Evolutionary conservation across 1,140 invertebrate genomes (phyloP).

Genomic region (Zaprionus kolodkinae): DNA sequence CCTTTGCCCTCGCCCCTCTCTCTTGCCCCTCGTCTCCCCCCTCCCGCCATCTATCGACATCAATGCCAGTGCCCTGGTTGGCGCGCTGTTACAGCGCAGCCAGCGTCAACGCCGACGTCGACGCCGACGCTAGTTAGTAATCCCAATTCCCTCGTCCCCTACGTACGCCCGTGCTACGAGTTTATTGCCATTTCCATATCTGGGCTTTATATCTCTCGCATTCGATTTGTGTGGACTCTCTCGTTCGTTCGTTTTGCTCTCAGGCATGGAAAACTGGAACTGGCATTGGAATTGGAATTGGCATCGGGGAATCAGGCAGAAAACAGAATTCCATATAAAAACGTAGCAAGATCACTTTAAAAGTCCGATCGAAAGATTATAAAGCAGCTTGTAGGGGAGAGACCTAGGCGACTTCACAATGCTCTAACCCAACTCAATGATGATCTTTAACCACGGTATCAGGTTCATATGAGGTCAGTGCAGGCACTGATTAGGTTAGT

Average conservation of each 20-base stretch:
- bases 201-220: slow-evolving; percentile 70
- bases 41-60: slow-evolving; percentile 26
- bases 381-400: neutral
- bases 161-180: slow-evolving; percentile 59
- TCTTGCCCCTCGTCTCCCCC: slow-evolving; percentile 34
- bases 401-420: neutral
- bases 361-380: slow-evolving; percentile 43
- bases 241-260: neutral
- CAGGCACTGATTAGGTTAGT: neutral
- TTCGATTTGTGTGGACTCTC: slow-evolving; percentile 40
- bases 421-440: neutral
- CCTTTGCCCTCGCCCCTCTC: slow-evolving; percentile 65
- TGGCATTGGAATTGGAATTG: slow-evolving; percentile 14
- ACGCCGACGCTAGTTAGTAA: slow-evolving; percentile 58
- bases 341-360: slow-evolving; percentile 29
- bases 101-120: slow-evolving; percentile 14
- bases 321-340: slow-evolving; percentile 12
- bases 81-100: slow-evolving; percentile 5
- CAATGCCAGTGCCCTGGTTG: slow-evolving; percentile 47
- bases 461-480: slow-evolving; percentile 11
- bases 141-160: slow-evolving; percentile 64
- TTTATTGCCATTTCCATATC: slow-evolving; percentile 81
- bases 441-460: neutral
- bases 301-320: slow-evolving; percentile 9
- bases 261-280: slow-evolving; percentile 39